These are phyloP conservation scores for Alfaro cultratus DNA, from an alignment of 2,797 vertebrate species.

Conservation along the genomic window DNA sequence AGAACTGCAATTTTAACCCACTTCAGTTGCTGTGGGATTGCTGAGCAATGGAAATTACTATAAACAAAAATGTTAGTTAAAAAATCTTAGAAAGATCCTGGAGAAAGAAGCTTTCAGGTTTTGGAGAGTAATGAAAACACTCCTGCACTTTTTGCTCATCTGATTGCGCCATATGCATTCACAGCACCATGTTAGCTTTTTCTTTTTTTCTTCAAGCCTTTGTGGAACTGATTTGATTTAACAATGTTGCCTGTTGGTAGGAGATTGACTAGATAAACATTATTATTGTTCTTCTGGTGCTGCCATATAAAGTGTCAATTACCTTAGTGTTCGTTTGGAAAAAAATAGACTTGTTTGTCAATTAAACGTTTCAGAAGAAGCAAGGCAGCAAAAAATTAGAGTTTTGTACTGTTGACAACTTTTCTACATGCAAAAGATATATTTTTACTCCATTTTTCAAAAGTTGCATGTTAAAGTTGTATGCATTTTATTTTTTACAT, in stretches of 20 bases:
- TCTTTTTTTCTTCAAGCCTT: background rate
- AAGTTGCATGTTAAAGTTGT: background rate
- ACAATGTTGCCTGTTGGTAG: slow-evolving; percentile 5
- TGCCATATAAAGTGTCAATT: background rate
- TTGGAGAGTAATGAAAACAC: background rate
- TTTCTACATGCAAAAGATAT: slow-evolving; percentile 31
- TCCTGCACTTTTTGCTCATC: background rate
- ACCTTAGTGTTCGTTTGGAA: background rate
- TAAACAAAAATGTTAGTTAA: background rate
- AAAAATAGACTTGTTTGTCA: background rate
- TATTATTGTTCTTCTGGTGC: background rate
- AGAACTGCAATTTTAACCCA: background rate
- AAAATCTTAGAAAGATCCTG: background rate
- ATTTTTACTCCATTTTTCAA: slow-evolving; percentile 26
- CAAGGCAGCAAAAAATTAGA: background rate
- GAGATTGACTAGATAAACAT: slow-evolving; percentile 4
- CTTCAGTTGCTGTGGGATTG: background rate
- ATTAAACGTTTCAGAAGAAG: background rate
- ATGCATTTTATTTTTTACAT: slow-evolving; percentile 13
- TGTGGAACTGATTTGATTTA: background rate
- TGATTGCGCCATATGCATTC: background rate
- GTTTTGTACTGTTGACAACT: background rate
- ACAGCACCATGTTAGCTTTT: background rate
- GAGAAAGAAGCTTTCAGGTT: background rate
- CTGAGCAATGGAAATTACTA: background rate